Evolutionary conservation across 2,797 vertebrate species (phyloP).

Genomic region (Ptychobarbus kaznakovi): DNA sequence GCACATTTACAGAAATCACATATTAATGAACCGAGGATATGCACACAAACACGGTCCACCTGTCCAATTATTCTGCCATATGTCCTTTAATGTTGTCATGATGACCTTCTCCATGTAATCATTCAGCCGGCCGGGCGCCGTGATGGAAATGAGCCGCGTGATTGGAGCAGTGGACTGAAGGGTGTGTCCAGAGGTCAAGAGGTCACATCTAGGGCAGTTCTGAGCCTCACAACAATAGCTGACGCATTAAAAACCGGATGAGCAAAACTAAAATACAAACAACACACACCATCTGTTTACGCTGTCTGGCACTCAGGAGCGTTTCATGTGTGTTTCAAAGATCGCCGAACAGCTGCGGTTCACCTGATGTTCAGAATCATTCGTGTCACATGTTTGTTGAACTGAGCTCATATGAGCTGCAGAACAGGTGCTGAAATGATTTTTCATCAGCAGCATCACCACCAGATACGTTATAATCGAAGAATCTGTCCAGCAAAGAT

Average conservation of each 20-base stretch:
- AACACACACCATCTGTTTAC: conserved; percentile 50
- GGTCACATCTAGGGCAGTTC: conserved; percentile 38
- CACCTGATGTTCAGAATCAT: conserved; percentile 29
- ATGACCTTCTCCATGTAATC: conserved; percentile 67
- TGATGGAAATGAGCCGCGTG: conserved; percentile 66
- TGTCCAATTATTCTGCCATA: conserved; percentile 69
- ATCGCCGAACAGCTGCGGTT: conserved; percentile 39
- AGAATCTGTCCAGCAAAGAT: conserved; percentile 34
- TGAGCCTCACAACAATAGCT: conserved; percentile 46
- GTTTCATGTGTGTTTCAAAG: conserved; percentile 42
- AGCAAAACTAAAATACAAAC: neutral
- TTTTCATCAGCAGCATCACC: neutral
- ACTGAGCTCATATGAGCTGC: neutral
- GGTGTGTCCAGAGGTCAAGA: conserved; percentile 36
- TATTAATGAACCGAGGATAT: conserved; percentile 1
- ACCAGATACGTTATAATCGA: neutral
- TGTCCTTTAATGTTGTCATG: conserved; percentile 67
- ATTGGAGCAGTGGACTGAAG: conserved; percentile 46
- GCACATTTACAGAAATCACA: neutral
- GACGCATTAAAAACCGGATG: conserved; percentile 36
- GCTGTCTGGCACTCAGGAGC: conserved; percentile 10
- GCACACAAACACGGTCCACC: conserved; percentile 62
- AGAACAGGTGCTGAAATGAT: conserved; percentile 6
- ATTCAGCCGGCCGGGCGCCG: conserved; percentile 50
- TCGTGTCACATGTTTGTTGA: neutral